A percentile compares a stretch with the other conserved stretches of the same genome.
Conservation (phyloP, 2,888 invertebrate genomes). For the Cetonia aurata region DNA sequence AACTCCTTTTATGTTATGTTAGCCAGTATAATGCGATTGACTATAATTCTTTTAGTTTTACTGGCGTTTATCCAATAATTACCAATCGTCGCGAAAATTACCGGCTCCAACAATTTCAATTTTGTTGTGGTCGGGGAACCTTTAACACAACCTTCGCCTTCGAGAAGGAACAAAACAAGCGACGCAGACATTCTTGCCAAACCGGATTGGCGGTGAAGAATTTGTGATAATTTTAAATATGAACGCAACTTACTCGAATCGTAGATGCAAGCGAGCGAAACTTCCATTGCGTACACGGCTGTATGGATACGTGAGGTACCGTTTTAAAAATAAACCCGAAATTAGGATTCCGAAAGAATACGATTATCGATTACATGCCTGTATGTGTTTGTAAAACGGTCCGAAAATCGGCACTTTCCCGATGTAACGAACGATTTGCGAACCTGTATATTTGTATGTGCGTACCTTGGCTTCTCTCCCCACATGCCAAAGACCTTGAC, state of each 20-base stretch:
- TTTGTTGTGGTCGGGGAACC: conserved; percentile 23
- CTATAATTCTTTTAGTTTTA: too few relatives aligned
- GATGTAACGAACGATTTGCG: not conserved
- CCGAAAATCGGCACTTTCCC: conserved; percentile 9
- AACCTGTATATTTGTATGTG: not conserved
- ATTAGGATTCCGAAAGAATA: not conserved
- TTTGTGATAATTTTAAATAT: conserved; percentile 41
- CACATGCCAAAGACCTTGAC: conserved; percentile 28
- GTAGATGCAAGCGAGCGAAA: too few relatives aligned
- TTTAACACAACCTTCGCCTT: conserved; percentile 15
- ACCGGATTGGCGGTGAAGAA: conserved; percentile 39
- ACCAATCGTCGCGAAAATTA: conserved; percentile 10
- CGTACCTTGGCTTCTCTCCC: conserved; percentile 2
- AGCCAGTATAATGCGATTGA: too few relatives aligned
- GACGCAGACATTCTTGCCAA: conserved; percentile 42
- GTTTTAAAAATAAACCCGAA: not conserved
- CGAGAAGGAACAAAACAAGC: conserved; percentile 32
- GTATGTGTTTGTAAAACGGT: not conserved
- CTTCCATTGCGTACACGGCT: too few relatives aligned
- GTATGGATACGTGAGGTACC: not conserved
- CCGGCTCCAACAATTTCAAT: conserved; percentile 16
- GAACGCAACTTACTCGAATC: not conserved
- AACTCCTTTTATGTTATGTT: too few relatives aligned
- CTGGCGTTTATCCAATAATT: not conserved
- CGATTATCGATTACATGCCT: not conserved